A percentile compares a stretch with the other conserved stretches of the same genome.
phyloP scores from a whole-genome alignment of 2,113 vertebrate genomes.

The Halichoeres trimaculatus region DNA sequence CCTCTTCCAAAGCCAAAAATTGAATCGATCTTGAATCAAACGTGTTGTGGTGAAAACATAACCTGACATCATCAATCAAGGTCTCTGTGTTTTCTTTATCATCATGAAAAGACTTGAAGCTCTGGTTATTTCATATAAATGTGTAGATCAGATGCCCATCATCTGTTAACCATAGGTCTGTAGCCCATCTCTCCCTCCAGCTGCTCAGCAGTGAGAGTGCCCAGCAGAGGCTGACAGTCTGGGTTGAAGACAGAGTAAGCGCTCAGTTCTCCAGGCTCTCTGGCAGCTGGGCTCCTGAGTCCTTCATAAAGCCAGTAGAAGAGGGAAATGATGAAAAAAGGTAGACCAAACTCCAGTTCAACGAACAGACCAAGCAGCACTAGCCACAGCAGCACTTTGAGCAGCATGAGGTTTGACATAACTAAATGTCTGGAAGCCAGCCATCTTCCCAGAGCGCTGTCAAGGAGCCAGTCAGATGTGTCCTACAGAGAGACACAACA shows the following conservation, averaged over 20 bases:
- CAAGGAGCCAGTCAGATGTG: conserved; percentile 69
- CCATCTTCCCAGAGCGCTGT: conserved; percentile 75
- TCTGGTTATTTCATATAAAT: background rate
- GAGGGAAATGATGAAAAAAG: conserved; percentile 90
- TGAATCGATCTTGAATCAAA: background rate
- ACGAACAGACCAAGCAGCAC: conserved; percentile 90
- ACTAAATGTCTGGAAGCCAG: conserved; percentile 67
- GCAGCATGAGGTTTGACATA: conserved; percentile 79
- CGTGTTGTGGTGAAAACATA: background rate
- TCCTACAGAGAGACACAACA: conserved; percentile 55
- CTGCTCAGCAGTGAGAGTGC: conserved; percentile 92
- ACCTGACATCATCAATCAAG: background rate
- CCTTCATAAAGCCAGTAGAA: conserved; percentile 94
- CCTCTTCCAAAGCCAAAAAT: background rate
- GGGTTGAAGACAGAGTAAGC: conserved; percentile 98
- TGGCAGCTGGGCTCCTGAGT: conserved; percentile 82
- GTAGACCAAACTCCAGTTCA: conserved; percentile 91
- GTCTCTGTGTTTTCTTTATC: background rate
- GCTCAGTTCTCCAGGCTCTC: conserved; percentile 87
- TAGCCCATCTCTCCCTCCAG: conserved; percentile 92
- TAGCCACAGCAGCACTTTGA: conserved; percentile 92
- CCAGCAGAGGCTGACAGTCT: conserved; percentile 90
- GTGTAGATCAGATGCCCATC: conserved; percentile 18
- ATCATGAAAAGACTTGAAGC: background rate
- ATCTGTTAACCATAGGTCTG: conserved; percentile 78